phyloP scores from a whole-genome alignment of 1,140 invertebrate species.

The Drosophila baimaii region DNA sequence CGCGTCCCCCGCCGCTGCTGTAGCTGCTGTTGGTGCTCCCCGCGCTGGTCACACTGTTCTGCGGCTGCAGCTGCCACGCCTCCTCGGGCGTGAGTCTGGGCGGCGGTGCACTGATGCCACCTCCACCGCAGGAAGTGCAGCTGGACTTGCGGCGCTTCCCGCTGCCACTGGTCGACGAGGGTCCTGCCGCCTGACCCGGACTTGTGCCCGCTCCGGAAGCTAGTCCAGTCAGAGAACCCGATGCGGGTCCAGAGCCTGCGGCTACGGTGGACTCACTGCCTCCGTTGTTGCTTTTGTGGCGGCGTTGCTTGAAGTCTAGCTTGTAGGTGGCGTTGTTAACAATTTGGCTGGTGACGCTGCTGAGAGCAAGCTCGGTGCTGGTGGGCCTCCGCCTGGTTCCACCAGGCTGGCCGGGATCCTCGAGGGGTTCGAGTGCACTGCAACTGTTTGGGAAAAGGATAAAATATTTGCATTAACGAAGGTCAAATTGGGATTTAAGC shows the following conservation, averaged over 20 bases:
- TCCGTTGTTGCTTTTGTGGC: conserved; percentile 70
- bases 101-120: conserved; percentile 16
- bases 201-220: conserved; percentile 26
- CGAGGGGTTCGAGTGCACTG: conserved; percentile 60
- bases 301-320: conserved; percentile 70
- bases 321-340: conserved; percentile 72
- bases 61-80: conserved; percentile 70
- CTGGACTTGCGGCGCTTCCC: conserved; percentile 66
- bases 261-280: background rate
- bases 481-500: background rate
- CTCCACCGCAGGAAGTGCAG: conserved; percentile 64
- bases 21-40: conserved; percentile 73
- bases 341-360: conserved; percentile 72
- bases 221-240: conserved; percentile 27
- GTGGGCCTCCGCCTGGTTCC: conserved; percentile 47
- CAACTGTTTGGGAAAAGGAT: conserved; percentile 33
- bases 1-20: conserved; percentile 62
- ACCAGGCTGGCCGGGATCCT: conserved; percentile 23
- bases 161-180: conserved; percentile 24
- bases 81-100: conserved; percentile 67
- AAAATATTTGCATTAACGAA: background rate
- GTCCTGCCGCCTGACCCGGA: conserved; percentile 16
- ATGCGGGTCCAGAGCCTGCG: background rate
- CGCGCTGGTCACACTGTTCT: conserved; percentile 72
- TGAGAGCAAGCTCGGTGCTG: conserved; percentile 69